phyloP scores from a whole-genome alignment of 2,888 invertebrate genomes.

The Himalopsyche japonica region DNA sequence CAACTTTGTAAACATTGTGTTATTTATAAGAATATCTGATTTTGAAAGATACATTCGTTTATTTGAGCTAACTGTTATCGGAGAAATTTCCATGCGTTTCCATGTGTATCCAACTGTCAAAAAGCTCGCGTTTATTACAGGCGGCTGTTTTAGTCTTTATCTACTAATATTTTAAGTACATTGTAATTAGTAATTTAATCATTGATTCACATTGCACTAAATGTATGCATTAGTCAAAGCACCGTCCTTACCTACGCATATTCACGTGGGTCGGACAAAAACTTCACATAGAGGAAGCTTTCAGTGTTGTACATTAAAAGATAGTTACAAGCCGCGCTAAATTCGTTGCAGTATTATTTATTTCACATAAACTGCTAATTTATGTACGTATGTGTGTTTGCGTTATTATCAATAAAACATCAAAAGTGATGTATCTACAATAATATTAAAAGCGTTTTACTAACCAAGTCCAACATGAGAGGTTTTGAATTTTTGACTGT shows the following conservation, averaged over 20 bases:
- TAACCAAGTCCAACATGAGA: background rate
- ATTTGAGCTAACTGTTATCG: background rate
- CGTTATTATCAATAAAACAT: background rate
- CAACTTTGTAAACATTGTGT: background rate
- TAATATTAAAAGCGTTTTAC: background rate
- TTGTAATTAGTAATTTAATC: background rate
- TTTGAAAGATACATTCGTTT: background rate
- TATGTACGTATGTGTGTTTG: background rate
- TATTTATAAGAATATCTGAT: background rate
- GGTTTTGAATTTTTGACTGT: background rate
- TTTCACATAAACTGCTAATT: background rate
- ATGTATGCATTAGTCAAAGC: background rate
- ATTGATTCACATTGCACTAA: background rate
- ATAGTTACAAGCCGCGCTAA: background rate
- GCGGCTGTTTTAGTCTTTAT: background rate
- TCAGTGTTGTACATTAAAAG: background rate
- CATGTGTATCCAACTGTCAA: background rate
- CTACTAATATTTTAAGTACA: background rate
- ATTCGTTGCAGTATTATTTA: background rate
- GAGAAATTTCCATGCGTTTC: background rate
- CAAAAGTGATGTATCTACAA: too few relatives aligned
- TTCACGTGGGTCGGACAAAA: background rate
- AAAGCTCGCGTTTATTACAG: background rate
- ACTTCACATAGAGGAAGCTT: background rate
- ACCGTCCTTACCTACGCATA: background rate